These are phyloP conservation scores for Perodicticus potto DNA, from an alignment of 2,797 vertebrate genomes.

Conservation along the genomic window DNA sequence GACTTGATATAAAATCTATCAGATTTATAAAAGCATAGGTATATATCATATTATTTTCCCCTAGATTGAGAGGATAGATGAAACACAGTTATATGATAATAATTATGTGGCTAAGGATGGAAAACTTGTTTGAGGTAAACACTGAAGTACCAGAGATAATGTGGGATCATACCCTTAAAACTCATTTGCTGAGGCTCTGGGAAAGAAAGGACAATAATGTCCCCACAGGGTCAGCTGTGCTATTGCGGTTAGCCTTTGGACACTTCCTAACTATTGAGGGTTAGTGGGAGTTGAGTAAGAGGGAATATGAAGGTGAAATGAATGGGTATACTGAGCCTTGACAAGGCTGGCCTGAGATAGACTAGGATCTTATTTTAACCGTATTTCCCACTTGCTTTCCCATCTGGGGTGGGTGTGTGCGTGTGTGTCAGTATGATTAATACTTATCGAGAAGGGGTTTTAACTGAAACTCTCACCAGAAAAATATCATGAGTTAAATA, in stretches of 20 bases:
- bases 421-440: not conserved
- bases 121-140: not conserved
- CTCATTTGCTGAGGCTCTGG: not conserved
- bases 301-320: not conserved
- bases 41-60: not conserved
- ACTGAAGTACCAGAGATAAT: not conserved
- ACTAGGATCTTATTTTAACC: not conserved
- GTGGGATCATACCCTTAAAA: not conserved
- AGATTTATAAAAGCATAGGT: not conserved
- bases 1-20: not conserved
- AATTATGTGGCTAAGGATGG: not conserved
- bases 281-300: not conserved
- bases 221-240: not conserved
- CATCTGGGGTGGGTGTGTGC: not conserved
- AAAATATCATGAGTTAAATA: not conserved
- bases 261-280: not conserved
- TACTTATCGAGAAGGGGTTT: not conserved
- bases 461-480: constrained; percentile 2
- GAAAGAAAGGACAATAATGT: not conserved
- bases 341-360: not conserved
- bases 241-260: not conserved
- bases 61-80: not conserved
- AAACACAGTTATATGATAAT: not conserved
- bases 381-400: constrained; percentile 3
- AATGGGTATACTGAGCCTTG: not conserved